These are phyloP conservation scores for Furcifer pardalis DNA, from an alignment of 2,797 vertebrate species.

Conservation along the genomic window DNA sequence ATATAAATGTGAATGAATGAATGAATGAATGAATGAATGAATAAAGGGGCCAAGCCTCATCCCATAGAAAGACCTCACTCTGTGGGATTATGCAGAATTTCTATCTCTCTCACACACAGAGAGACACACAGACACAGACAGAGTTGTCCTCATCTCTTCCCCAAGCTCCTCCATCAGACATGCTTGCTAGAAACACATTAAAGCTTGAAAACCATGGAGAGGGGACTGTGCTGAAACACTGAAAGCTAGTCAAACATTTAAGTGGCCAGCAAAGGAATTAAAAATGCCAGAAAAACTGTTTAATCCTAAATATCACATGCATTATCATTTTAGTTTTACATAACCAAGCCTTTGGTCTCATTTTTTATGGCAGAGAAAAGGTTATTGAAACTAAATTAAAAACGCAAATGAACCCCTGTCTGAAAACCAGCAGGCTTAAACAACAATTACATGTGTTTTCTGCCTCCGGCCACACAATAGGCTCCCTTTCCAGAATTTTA, in stretches of 20 bases:
- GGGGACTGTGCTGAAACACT: background rate
- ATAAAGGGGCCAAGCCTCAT: too few relatives aligned
- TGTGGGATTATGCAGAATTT: background rate
- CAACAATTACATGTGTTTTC: background rate
- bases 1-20: too few relatives aligned
- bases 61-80: background rate
- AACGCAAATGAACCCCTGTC: background rate
- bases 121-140: background rate
- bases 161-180: background rate
- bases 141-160: background rate
- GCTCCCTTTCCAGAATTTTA: background rate
- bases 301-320: background rate
- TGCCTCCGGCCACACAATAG: background rate
- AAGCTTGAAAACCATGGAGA: background rate
- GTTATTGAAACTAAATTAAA: background rate
- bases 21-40: too few relatives aligned
- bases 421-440: background rate
- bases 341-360: background rate
- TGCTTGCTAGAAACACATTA: background rate
- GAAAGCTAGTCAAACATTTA: background rate
- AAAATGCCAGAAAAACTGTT: background rate
- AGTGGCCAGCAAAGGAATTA: background rate
- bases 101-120: background rate
- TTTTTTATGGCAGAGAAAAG: background rate
- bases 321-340: background rate